A percentile compares a stretch with the other conserved stretches of the same genome.
These are phyloP conservation scores for Girardia tigrina DNA, from an alignment of 2,888 invertebrate species.

Conservation along the genomic window DNA sequence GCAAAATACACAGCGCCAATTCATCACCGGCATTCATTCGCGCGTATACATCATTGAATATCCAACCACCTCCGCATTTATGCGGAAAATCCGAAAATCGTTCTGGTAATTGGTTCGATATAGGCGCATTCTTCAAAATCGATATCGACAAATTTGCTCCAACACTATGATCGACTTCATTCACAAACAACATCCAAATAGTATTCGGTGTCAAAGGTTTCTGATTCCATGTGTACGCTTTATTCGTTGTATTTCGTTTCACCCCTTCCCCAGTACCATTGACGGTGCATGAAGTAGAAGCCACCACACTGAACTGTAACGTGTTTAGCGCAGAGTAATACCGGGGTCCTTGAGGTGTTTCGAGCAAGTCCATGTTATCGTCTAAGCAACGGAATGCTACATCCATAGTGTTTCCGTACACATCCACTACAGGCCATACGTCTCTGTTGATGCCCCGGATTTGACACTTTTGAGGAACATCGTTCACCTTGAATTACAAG, in stretches of 20 bases:
- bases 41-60: background rate
- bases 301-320: background rate
- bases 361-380: background rate
- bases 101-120: background rate
- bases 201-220: background rate
- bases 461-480: background rate
- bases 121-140: background rate
- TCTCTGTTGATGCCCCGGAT: background rate
- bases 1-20: background rate
- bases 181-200: background rate
- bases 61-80: background rate
- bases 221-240: background rate
- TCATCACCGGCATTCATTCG: background rate
- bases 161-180: constrained; percentile 3
- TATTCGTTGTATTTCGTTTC: background rate
- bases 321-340: background rate
- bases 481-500: too few species aligned
- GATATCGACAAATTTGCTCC: background rate
- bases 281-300: background rate
- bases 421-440: background rate
- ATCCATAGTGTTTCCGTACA: background rate
- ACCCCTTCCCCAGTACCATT: background rate
- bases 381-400: background rate
- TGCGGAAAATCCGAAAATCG: background rate
- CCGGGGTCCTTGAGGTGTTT: background rate